Conservation (phyloP, 2,797 vertebrate species). For the Spheniscus humboldti region DNA sequence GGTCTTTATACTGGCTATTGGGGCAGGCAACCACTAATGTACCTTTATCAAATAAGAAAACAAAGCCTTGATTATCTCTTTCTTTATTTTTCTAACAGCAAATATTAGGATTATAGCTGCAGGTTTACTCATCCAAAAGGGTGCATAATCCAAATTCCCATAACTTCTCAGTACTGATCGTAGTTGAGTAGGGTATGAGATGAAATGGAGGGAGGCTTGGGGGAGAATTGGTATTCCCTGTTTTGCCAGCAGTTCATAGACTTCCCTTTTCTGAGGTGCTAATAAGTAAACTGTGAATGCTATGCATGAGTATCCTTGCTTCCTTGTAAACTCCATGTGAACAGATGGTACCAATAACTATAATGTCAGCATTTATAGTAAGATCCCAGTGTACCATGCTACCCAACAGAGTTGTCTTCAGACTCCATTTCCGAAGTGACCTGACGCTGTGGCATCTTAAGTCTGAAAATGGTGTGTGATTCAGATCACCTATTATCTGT, state of each 20-base stretch:
- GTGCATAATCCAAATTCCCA: background rate
- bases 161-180: background rate
- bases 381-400: background rate
- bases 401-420: background rate
- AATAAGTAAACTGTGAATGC: background rate
- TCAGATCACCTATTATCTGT: background rate
- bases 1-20: background rate
- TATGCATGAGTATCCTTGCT: background rate
- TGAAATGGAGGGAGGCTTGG: background rate
- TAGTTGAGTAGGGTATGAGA: background rate
- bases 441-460: background rate
- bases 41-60: background rate
- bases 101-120: background rate
- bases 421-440: background rate
- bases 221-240: background rate
- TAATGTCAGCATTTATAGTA: background rate
- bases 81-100: no score
- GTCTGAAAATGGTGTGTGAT: conserved; percentile 2
- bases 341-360: background rate
- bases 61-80: background rate
- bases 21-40: background rate
- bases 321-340: background rate
- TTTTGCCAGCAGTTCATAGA: background rate
- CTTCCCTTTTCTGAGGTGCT: background rate
- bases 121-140: background rate